These are phyloP conservation scores for Odocoileus virginianus DNA, from an alignment of 2,113 vertebrate genomes.

Conservation along the genomic window DNA sequence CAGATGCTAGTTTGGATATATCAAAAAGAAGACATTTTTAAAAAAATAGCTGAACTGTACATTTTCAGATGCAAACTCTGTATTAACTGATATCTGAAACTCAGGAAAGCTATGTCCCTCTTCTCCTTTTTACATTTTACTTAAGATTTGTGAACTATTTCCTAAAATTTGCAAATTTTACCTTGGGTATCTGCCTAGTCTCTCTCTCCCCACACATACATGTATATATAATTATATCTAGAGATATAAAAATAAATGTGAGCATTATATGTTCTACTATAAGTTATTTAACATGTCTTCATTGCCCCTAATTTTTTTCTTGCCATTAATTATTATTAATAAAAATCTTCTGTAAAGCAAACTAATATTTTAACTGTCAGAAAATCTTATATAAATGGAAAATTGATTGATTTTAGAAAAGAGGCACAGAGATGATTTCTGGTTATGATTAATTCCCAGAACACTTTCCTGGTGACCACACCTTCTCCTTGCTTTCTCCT, in stretches of 20 bases:
- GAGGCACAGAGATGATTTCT: neutral
- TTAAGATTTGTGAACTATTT: neutral
- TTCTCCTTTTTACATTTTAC: neutral
- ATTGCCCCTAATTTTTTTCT: neutral
- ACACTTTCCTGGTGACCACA: neutral
- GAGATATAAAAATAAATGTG: neutral
- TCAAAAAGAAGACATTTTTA: neutral
- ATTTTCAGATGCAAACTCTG: neutral
- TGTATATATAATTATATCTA: neutral
- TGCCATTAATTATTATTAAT: neutral
- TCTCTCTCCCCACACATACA: neutral
- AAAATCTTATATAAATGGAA: neutral
- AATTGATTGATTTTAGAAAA: neutral
- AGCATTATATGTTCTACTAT: neutral
- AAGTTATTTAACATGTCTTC: neutral
- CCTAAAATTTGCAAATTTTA: neutral
- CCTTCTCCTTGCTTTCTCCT: neutral
- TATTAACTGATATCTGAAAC: neutral
- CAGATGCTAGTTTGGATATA: neutral
- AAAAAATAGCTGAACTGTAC: neutral
- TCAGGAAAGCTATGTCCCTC: neutral
- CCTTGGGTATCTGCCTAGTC: neutral
- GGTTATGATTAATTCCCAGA: neutral
- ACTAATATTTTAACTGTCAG: neutral
- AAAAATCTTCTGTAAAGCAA: neutral